Percentiles rank a stretch among this genome's conserved stretches.
phyloP scores from a whole-genome alignment of 1,140 invertebrate species.

The Myzus persicae region DNA sequence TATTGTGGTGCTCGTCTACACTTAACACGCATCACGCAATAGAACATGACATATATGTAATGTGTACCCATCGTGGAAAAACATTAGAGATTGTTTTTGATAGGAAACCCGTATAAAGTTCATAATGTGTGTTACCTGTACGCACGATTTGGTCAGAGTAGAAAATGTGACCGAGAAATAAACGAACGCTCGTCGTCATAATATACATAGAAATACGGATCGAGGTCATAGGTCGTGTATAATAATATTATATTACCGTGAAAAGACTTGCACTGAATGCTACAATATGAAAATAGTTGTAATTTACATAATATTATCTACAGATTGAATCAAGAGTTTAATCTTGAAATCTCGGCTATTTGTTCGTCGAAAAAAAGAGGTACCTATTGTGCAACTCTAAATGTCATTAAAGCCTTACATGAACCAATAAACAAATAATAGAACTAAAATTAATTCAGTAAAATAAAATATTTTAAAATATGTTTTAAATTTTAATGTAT shows the following conservation, averaged over 20 bases:
- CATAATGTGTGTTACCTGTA: neutral
- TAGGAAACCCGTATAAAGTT: neutral
- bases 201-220: neutral
- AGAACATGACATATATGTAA: neutral
- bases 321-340: neutral
- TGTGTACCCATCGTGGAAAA: neutral
- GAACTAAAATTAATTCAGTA: too few species aligned
- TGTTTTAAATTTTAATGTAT: too few species aligned
- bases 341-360: neutral
- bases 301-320: neutral
- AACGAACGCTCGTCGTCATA: neutral
- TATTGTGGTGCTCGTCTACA: neutral
- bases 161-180: neutral
- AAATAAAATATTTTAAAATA: too few species aligned
- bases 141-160: too few species aligned
- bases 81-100: neutral
- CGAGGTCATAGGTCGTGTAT: neutral
- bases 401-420: too few species aligned
- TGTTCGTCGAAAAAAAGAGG: too few species aligned
- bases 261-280: neutral
- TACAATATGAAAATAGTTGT: neutral
- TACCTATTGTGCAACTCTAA: too few species aligned
- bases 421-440: too few species aligned
- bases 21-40: neutral
- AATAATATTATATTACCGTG: neutral